These are phyloP conservation scores for Hirundichthys speculiger DNA, from an alignment of 2,113 vertebrate genomes.

Conservation along the genomic window DNA sequence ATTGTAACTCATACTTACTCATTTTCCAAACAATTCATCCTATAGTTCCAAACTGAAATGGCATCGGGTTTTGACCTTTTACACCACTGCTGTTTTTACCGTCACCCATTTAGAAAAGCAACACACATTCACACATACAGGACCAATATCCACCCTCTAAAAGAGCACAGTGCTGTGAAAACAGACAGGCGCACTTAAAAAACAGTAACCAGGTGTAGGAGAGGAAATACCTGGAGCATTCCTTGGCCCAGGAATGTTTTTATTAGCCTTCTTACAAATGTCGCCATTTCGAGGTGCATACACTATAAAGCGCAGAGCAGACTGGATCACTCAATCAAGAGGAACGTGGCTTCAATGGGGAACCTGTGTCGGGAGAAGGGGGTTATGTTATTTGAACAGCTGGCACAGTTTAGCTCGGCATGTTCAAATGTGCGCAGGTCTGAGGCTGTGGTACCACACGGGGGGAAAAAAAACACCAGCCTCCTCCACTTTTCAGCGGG, in stretches of 20 bases:
- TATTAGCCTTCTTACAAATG: constrained; percentile 77
- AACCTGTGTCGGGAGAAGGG: constrained; percentile 80
- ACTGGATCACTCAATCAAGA: constrained; percentile 78
- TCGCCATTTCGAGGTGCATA: constrained; percentile 76
- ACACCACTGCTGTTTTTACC: constrained; percentile 22
- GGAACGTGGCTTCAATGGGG: constrained; percentile 79
- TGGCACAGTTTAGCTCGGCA: constrained; percentile 83
- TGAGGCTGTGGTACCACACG: constrained; percentile 73
- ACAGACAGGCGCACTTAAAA: constrained; percentile 70
- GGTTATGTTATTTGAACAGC: constrained; percentile 85
- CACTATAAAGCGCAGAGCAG: constrained; percentile 79
- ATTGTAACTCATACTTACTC: not conserved
- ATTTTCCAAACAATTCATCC: constrained; percentile 12
- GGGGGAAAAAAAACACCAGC: constrained; percentile 74
- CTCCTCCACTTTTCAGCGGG: constrained; percentile 55
- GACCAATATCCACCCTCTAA: constrained; percentile 50
- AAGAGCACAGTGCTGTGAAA: constrained; percentile 56
- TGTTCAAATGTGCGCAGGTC: constrained; percentile 71
- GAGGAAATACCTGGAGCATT: constrained; percentile 80
- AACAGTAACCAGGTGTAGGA: constrained; percentile 77
- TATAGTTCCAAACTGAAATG: constrained; percentile 4
- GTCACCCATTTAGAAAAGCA: constrained; percentile 49
- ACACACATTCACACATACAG: constrained; percentile 46
- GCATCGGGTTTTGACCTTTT: not conserved
- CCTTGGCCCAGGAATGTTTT: constrained; percentile 76